Base-by-base conservation (phyloP, 2,113 vertebrate species). In the Rhombomys opimus region DNA sequence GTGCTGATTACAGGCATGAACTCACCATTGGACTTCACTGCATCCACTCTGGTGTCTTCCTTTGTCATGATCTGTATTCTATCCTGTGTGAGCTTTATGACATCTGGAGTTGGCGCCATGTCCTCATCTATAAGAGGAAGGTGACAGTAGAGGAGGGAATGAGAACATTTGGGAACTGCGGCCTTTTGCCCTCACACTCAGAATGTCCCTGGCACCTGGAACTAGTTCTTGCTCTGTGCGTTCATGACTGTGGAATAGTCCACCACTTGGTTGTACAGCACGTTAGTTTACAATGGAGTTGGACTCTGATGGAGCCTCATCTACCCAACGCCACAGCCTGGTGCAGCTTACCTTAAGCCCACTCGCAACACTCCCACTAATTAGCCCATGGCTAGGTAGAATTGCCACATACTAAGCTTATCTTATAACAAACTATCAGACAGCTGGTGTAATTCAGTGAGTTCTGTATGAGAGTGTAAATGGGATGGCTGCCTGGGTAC, bases 21-120 rank as follows among this genome's bases (percentile, higher is more conserved):
- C 30, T 52, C 18, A 6, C 46, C 61, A 13, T 27, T 30, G 20
- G 25, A 32, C 65, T 20, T 2, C 35, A 41, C 52, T 18, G 8
- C 67, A 0, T 25, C 2, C 13, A 0, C 0, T n/a, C 27, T 1
- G 7, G 17, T 9, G 2, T n/a, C 70, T 52, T 13, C 23, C 17
- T 63, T 18, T 77, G 23, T 14, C 27, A 30, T 0, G 2, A 4
- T 50, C 52, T 15, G 0, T 10, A 2, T 22, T 76, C 91, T 57
- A 11, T 5, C 70, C 61, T 20, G 7, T 12, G 18, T 57, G 68
- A 38, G 77, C 82, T 15, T 41, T 72, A 23, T 73, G 68, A 87
- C 23, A 61, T 46, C 65, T 70, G 38, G 67, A 35, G 46, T 17
- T 65, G 41, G 4, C 38, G 41, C 92, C 6, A 0, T 30, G 3